phyloP scores from a whole-genome alignment of 2,113 vertebrate genomes.

The Lanius collurio region DNA sequence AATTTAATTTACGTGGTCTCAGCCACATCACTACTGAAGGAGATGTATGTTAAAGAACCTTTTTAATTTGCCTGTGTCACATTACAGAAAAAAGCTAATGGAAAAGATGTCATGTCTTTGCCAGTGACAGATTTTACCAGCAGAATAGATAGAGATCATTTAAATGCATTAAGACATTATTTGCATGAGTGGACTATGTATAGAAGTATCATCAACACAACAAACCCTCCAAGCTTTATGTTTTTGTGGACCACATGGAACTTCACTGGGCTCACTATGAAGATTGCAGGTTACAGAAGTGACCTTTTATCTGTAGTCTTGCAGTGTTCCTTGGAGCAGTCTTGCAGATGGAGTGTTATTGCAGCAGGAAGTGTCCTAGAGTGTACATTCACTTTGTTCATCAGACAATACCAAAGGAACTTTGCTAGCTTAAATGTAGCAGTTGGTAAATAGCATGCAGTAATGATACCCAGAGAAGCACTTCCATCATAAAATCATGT shows the following conservation, averaged over 20 bases:
- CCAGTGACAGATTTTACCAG: not conserved
- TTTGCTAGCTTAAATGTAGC: not conserved
- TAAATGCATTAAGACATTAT: not conserved
- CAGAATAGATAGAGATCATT: not conserved
- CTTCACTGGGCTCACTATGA: not conserved
- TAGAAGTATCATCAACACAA: not conserved
- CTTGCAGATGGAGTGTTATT: not conserved
- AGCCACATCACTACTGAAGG: not conserved
- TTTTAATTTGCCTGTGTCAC: not conserved
- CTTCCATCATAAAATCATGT: not conserved
- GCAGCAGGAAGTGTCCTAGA: not conserved
- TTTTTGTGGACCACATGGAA: not conserved
- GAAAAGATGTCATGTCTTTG: not conserved
- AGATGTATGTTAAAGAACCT: not conserved
- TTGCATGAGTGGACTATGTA: not conserved
- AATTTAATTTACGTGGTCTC: slow-evolving; percentile 27
- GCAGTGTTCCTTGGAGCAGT: not conserved
- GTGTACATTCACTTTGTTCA: not conserved
- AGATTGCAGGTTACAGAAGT: not conserved
- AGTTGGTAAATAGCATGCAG: not conserved
- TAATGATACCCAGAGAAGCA: not conserved
- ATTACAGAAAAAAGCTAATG: not conserved
- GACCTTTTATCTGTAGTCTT: not conserved
- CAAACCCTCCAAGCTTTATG: not conserved
- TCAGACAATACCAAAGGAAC: not conserved